Conservation (phyloP, 2,113 vertebrate genomes). For the Gobius niger region DNA sequence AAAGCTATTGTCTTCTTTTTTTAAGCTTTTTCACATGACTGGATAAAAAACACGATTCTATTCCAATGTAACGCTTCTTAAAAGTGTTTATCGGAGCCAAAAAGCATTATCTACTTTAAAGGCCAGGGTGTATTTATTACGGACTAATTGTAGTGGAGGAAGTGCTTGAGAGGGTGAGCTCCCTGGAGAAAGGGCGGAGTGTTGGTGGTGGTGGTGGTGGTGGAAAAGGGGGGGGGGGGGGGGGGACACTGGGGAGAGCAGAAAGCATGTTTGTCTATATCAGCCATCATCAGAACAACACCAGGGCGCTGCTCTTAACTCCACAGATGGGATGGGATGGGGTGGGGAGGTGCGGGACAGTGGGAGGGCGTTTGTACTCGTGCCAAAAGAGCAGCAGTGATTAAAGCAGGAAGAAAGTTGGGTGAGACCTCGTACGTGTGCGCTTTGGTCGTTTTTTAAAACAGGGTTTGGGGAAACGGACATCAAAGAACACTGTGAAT, state of each 20-base stretch:
- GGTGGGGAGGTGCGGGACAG: slow-evolving; percentile 47
- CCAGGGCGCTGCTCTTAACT: slow-evolving; percentile 69
- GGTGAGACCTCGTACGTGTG: slow-evolving; percentile 44
- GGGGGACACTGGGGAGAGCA: slow-evolving; percentile 65
- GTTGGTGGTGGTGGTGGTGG: neutral
- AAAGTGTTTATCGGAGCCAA: slow-evolving; percentile 20
- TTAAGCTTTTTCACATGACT: slow-evolving; percentile 31
- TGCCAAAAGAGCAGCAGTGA: slow-evolving; percentile 54
- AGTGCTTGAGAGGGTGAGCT: slow-evolving; percentile 70
- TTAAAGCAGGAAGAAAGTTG: slow-evolving; percentile 60
- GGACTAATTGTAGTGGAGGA: slow-evolving; percentile 73
- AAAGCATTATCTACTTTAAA: slow-evolving; percentile 64
- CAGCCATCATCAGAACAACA: slow-evolving; percentile 73
- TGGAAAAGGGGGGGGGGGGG: no score
- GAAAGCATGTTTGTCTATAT: slow-evolving; percentile 77
- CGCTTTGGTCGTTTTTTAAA: slow-evolving; percentile 10
- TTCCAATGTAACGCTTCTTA: slow-evolving; percentile 60
- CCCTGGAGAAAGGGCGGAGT: slow-evolving; percentile 71
- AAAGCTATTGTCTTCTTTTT: slow-evolving; percentile 62
- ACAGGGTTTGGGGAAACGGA: slow-evolving; percentile 41
- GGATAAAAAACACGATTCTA: slow-evolving; percentile 2
- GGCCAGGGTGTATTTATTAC: slow-evolving; percentile 74
- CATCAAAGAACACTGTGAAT: slow-evolving; percentile 28
- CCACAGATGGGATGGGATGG: slow-evolving; percentile 53
- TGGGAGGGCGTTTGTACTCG: slow-evolving; percentile 32